Conservation (phyloP, 1,140 invertebrate species). For the Panagrolaimus sp. region DNA sequence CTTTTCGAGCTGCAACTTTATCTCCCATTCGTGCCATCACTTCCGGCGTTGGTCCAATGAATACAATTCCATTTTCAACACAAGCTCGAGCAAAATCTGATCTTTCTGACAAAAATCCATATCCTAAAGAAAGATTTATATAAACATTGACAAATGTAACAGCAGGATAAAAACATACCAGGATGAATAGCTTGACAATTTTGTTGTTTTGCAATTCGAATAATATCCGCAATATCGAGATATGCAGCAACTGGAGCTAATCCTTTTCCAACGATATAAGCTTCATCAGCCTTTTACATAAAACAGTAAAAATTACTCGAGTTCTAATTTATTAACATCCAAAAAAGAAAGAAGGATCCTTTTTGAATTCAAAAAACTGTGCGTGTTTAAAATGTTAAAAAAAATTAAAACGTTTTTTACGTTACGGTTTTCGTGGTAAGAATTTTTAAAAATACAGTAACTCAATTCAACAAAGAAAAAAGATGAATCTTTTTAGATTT, state of each 20-base stretch:
- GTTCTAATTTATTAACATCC: background rate
- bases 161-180: slow-evolving; percentile 65
- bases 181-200: slow-evolving; percentile 95
- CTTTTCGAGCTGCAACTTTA: slow-evolving; percentile 80
- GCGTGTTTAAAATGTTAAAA: background rate
- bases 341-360: background rate
- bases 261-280: slow-evolving; percentile 89
- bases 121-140: slow-evolving; percentile 59
- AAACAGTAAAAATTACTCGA: slow-evolving; percentile 15
- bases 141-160: background rate
- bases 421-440: background rate
- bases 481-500: too few relatives aligned
- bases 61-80: slow-evolving; percentile 80
- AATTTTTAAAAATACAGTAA: too few relatives aligned
- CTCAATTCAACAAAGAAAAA: too few relatives aligned
- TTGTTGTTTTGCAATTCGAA: slow-evolving; percentile 75
- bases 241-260: slow-evolving; percentile 85
- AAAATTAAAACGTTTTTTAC: background rate
- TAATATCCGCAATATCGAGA: slow-evolving; percentile 90
- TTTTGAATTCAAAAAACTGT: background rate
- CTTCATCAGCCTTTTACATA: slow-evolving; percentile 75
- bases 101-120: slow-evolving; percentile 92
- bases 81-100: slow-evolving; percentile 92
- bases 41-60: slow-evolving; percentile 86
- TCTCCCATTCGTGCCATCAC: slow-evolving; percentile 96